Evolutionary conservation across 2,797 vertebrate genomes (phyloP), one percentile per base, ranked within the genome.

Genomic region (Dendrocincla fuliginosa): DNA sequence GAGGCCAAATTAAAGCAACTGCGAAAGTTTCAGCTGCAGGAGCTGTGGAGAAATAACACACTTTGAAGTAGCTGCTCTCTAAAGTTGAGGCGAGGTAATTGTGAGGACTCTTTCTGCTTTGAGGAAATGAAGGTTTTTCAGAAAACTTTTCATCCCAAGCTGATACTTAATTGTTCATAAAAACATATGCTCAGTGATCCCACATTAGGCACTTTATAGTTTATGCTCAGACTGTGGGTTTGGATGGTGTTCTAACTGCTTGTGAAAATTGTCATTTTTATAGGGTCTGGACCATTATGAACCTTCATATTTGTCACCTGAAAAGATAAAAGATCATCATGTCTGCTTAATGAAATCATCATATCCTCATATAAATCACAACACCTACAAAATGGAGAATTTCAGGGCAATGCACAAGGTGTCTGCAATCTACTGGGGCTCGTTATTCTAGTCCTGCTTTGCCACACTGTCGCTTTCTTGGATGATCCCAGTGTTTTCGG

Each of bases 161-260:
- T 91, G 84, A 52, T 82, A 46, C 57, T 69, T 88, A 65, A 89
- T 93, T 93, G n/a, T 18, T 93, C 44, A 86, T 93, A 89, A 95
- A 97, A 96, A 73, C 41, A 18, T 35, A 80, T 57, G 16, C 27
- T 78, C 64, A 56, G 25, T 74, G 35, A 80, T 83, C 14, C 20
- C 15, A 6, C 11, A 23, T 55, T 27, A 93, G 24, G n/a, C 4
- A 16, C 15, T 70, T 86, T 5, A 42, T 6, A 47, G 19, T 70
- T 82, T 69, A 53, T 53, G 6, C 13, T 90, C 50, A 52, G 56
- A n/a, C 6, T 71, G 30, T 19, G 25, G 3, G 11, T 85, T 77
- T 79, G 61, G 35, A 49, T 55, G 8, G 13, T 44, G 30, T 91
- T 89, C 84, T 75, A 76, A 68, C 23, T 64, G 49, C 57, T 84